phyloP scores from a whole-genome alignment of 2,888 invertebrate genomes.

The Leptinotarsa rubiginosa region DNA sequence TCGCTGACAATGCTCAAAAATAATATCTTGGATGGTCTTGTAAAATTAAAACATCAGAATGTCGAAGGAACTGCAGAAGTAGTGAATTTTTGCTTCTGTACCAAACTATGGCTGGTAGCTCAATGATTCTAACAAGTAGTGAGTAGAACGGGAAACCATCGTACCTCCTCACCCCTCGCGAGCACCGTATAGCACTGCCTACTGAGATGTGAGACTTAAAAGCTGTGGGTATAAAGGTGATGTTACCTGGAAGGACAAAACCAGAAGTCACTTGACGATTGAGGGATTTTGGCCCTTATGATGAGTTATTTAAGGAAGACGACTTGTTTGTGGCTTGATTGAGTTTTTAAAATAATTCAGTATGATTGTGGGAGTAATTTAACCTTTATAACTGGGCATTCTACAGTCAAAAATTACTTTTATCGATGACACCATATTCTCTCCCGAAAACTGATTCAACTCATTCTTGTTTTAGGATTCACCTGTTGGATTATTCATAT shows the following conservation, averaged over 20 bases:
- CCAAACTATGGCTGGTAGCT: slow-evolving; percentile 66
- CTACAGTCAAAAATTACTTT: slow-evolving; percentile 18
- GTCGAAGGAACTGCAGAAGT: slow-evolving; percentile 38
- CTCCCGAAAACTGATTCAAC: neutral
- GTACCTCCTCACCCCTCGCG: slow-evolving; percentile 58
- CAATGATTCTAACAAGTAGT: slow-evolving; percentile 66
- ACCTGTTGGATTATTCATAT: neutral
- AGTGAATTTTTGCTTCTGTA: slow-evolving; percentile 64
- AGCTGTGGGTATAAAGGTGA: slow-evolving; percentile 58
- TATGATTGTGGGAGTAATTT: slow-evolving; percentile 42
- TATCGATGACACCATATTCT: slow-evolving; percentile 14
- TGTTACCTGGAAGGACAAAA: slow-evolving; percentile 56
- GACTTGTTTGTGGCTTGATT: slow-evolving; percentile 53
- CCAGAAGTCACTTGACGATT: slow-evolving; percentile 59
- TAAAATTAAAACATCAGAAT: slow-evolving; percentile 11
- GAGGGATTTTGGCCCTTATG: slow-evolving; percentile 54
- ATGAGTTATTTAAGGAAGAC: slow-evolving; percentile 36
- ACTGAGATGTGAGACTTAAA: slow-evolving; percentile 59
- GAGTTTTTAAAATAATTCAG: slow-evolving; percentile 59
- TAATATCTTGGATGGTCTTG: slow-evolving; percentile 8
- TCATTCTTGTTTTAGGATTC: neutral
- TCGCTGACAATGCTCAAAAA: slow-evolving; percentile 14
- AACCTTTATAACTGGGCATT: slow-evolving; percentile 2
- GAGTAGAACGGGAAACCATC: slow-evolving; percentile 63
- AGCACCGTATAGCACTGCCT: slow-evolving; percentile 55